Percentiles rank a stretch among this genome's conserved stretches.
Conservation (phyloP, 2,113 vertebrate species). For the Dicaeum eximium region DNA sequence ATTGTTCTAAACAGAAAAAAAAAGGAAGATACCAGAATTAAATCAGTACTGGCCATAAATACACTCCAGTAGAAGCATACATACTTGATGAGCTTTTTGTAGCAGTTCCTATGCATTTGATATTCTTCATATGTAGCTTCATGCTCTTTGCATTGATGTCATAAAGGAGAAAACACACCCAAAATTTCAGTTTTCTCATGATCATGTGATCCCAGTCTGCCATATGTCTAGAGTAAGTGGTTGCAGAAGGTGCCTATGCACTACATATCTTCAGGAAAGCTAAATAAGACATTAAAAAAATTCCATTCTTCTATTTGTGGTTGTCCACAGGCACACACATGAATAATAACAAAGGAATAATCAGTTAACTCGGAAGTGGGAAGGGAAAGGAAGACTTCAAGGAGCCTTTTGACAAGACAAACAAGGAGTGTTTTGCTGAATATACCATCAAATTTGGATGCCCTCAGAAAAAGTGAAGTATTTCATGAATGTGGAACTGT, state of each 20-base stretch:
- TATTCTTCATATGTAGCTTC: not conserved
- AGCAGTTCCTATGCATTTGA: not conserved
- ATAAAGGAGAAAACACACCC: not conserved
- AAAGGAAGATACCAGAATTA: not conserved
- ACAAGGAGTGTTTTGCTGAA: not conserved
- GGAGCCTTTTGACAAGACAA: not conserved
- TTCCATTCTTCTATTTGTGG: not conserved
- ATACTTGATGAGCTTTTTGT: not conserved
- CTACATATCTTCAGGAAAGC: not conserved
- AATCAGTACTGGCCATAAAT: not conserved
- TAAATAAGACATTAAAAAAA: not conserved
- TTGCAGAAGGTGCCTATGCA: not conserved
- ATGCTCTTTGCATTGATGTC: not conserved
- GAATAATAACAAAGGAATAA: not conserved
- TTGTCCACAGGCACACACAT: not conserved
- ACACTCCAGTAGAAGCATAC: not conserved
- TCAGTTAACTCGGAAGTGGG: not conserved
- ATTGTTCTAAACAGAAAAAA: not conserved
- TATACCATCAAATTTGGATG: not conserved
- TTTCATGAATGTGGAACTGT: not conserved
- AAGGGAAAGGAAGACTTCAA: not conserved
- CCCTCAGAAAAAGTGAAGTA: not conserved
- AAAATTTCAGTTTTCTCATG: not conserved
- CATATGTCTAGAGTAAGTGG: not conserved
- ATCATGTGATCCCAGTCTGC: not conserved